Percentiles rank a stretch among this genome's conserved stretches.
These are phyloP conservation scores for Sternarchorhynchus goeldii DNA, from an alignment of 2,797 vertebrate genomes.

Conservation along the genomic window DNA sequence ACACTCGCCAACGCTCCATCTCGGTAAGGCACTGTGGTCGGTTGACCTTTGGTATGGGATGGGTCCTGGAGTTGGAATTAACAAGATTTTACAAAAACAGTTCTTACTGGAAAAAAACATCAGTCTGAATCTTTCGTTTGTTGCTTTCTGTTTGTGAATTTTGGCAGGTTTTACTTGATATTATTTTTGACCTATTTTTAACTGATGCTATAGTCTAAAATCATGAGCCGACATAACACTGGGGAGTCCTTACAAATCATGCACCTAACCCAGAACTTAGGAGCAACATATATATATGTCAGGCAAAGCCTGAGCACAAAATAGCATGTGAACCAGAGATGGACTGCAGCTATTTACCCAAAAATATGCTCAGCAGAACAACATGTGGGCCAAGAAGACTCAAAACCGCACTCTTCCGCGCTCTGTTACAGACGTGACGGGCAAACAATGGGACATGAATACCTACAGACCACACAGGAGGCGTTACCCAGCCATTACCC, in stretches of 20 bases:
- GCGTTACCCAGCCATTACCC: constrained; percentile 53
- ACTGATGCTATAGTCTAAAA: background rate
- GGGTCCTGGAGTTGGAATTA: background rate
- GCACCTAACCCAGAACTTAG: background rate
- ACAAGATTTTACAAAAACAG: background rate
- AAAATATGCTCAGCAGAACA: constrained; percentile 38
- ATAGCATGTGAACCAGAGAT: constrained; percentile 21
- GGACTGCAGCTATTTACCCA: constrained; percentile 42
- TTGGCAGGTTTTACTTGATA: background rate
- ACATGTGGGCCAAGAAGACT: constrained; percentile 44
- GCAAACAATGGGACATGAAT: constrained; percentile 45
- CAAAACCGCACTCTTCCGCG: constrained; percentile 37
- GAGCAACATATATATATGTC: background rate
- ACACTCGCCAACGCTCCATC: constrained; percentile 45
- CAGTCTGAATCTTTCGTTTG: background rate
- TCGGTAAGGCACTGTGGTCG: constrained; percentile 52
- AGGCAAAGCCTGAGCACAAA: background rate
- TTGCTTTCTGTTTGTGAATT: background rate
- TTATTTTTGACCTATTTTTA: background rate
- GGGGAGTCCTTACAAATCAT: background rate
- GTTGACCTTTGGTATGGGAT: constrained; percentile 17
- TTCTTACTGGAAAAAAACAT: background rate
- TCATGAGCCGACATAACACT: background rate
- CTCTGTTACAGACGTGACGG: constrained; percentile 50
- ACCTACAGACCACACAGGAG: constrained; percentile 54